Conservation (phyloP, 2,797 vertebrate genomes). For the Takifugu rubripes region DNA sequence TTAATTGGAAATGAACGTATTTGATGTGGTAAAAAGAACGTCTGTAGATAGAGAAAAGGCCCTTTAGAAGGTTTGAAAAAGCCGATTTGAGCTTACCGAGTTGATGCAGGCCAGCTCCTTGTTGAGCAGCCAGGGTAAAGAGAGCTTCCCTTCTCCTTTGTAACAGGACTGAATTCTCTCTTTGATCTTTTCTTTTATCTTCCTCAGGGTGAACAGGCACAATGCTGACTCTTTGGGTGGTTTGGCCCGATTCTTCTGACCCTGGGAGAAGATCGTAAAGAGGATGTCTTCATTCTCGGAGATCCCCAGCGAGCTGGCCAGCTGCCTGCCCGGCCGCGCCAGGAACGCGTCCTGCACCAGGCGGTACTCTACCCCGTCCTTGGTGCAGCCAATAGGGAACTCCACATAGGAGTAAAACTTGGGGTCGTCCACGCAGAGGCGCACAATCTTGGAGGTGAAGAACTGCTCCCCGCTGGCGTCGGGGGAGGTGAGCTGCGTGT, state of each 20-base stretch:
- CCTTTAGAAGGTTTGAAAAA: conserved; percentile 1
- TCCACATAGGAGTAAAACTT: conserved; percentile 99
- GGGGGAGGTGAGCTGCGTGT: conserved; percentile 93
- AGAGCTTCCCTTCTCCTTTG: conserved; percentile 93
- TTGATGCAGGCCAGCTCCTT: conserved; percentile 98
- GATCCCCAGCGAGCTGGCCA: conserved; percentile 88
- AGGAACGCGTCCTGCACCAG: conserved; percentile 95
- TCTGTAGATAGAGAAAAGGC: not conserved
- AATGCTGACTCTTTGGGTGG: conserved; percentile 96
- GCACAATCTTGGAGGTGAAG: conserved; percentile 98
- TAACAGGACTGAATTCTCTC: conserved; percentile 98
- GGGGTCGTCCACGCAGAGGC: conserved; percentile 93
- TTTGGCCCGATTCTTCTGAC: conserved; percentile 97
- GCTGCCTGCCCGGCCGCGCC: conserved; percentile 85
- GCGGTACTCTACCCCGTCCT: conserved; percentile 94
- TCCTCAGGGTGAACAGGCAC: conserved; percentile 93
- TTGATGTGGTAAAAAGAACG: too few relatives aligned
- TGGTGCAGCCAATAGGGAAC: conserved; percentile 95
- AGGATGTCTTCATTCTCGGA: conserved; percentile 91
- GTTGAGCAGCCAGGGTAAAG: conserved; percentile 96
- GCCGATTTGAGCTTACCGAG: conserved; percentile 80
- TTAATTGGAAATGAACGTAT: not conserved
- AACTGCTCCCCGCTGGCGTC: conserved; percentile 96
- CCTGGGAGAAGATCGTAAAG: conserved; percentile 96
- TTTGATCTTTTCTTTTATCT: conserved; percentile 98